Evolutionary conservation across 2,113 vertebrate species (phyloP).

Genomic region (Anolis carolinensis): DNA sequence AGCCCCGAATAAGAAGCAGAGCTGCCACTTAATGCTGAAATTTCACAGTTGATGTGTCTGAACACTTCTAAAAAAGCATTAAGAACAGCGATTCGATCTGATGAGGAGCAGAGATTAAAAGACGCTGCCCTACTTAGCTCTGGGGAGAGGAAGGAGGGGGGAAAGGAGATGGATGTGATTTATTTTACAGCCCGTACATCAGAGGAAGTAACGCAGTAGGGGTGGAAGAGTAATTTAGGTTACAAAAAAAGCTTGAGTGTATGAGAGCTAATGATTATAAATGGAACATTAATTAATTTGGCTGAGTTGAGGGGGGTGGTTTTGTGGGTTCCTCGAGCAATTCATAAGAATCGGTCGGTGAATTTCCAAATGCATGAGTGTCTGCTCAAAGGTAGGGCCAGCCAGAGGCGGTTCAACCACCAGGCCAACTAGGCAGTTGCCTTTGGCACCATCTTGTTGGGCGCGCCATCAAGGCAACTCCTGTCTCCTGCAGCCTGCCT

Average conservation of each 20-base stretch:
- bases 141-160: not conserved
- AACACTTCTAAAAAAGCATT: not conserved
- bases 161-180: not conserved
- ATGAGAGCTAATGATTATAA: constrained; percentile 7
- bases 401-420: too few species aligned
- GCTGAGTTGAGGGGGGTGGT: not conserved
- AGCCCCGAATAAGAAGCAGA: not conserved
- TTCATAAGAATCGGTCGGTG: not conserved
- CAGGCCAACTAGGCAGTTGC: too few species aligned
- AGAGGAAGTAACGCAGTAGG: constrained; percentile 8
- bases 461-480: too few species aligned
- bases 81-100: not conserved
- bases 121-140: not conserved
- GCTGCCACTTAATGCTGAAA: not conserved
- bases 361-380: not conserved
- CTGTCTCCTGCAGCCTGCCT: too few species aligned
- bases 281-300: constrained; percentile 4
- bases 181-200: not conserved
- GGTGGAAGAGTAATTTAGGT: constrained; percentile 12
- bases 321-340: not conserved
- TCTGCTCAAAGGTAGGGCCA: too few species aligned
- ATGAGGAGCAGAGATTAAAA: not conserved
- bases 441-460: too few species aligned
- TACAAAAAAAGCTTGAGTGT: not conserved
- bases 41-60: not conserved